Base-by-base conservation (phyloP, 2,113 vertebrate genomes). In the Poicephalus gulielmi region DNA sequence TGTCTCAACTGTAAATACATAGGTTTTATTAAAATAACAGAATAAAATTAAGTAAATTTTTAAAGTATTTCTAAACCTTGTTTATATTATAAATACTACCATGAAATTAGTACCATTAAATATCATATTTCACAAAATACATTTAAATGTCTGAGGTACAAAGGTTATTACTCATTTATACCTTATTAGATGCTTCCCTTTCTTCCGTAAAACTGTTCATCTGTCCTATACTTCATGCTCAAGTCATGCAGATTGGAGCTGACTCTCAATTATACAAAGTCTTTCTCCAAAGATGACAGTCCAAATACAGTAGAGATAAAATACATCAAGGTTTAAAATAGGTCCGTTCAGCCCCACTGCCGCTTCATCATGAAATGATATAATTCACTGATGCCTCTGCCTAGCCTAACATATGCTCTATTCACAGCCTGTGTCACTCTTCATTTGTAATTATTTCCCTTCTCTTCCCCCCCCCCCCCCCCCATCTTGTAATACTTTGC, bases 281-380 rank as follows among this genome's bases (percentile, higher is more conserved):
- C 98, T 98, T 98, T 96, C 97, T 98, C 97, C 95, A 97, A 98
- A 98, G 97, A 99, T 99, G 99, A 99, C 99, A 99, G 98, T 98
- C 98, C 95, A 98, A 99, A 98, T 98, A 98, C 97, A 98, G 98
- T 98, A 98, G 97, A 98, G 98, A 98, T 98, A 98, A 98, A 99
- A 98, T 98, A 98, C 98, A 99, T 99, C 98, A 99, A 98, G 98
- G 98, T 98, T 98, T 99, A 98, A 99, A 99, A 99, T 99, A 98
- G 99, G 98, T 98, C 98, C 97, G 99, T 99, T 99, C 98, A 99
- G 98, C 99, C 98, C 98, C 98, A 98, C 97, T 99, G 98, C 98
- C 95, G 96, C 98, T 98, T 99, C 98, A 98, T 98, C 98, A 99
- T 97, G 98, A 98, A 98, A 98, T 97, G 97, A 98, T 99, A 98